phyloP scores from a whole-genome alignment of 2,888 invertebrate genomes.

The Ectemnius continuus region DNA sequence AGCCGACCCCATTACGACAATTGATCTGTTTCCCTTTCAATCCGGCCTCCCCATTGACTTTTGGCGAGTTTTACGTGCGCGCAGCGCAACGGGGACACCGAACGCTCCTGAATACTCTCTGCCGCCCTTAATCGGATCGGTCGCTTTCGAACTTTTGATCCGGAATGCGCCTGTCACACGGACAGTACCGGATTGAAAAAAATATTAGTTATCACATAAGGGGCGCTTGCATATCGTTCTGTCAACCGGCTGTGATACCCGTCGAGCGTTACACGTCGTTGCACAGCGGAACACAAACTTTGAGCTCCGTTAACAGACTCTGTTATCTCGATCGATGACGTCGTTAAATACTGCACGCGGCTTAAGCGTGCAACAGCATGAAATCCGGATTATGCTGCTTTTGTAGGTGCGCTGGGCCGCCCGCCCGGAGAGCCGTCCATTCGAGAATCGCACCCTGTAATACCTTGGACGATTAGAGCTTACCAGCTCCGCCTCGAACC shows the following conservation, averaged over 20 bases:
- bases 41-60: slow-evolving; percentile 22
- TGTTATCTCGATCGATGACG: slow-evolving; percentile 51
- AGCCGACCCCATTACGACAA: slow-evolving; percentile 12
- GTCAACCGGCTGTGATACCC: no score
- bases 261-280: no score
- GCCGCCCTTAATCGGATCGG: no score
- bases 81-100: not conserved
- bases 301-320: slow-evolving; percentile 44
- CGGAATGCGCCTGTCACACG: no score
- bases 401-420: slow-evolving; percentile 10
- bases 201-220: no score
- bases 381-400: slow-evolving; percentile 54
- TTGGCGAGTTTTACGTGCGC: slow-evolving; percentile 17
- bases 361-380: slow-evolving; percentile 46
- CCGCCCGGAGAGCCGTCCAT: slow-evolving; percentile 21
- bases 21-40: slow-evolving; percentile 21
- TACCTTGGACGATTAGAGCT: slow-evolving; percentile 46
- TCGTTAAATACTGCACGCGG: slow-evolving; percentile 50
- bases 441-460: slow-evolving; percentile 42
- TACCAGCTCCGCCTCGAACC: slow-evolving; percentile 29
- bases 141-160: no score
- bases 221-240: no score
- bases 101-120: not conserved
- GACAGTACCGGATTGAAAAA: no score
- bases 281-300: no score